Evolutionary conservation across 2,113 vertebrate species (phyloP).

Genomic region (Macrotis lagotis): DNA sequence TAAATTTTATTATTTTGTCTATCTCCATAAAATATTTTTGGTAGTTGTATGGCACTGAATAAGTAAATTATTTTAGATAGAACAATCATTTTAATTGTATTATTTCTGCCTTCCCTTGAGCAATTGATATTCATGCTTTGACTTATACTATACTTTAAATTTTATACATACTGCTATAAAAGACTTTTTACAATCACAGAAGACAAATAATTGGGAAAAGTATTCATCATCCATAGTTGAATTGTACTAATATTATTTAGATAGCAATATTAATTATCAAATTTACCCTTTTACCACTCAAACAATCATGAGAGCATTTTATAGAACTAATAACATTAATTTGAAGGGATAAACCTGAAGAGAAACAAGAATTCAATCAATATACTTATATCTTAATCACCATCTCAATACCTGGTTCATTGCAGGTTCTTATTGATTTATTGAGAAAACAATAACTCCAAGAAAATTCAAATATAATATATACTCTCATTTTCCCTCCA

Average conservation of each 20-base stretch:
- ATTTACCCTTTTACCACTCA: not conserved
- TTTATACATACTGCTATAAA: not conserved
- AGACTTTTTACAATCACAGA: not conserved
- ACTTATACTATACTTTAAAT: not conserved
- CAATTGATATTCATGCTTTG: too few species aligned
- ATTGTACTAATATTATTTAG: not conserved
- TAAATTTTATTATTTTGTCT: too few species aligned
- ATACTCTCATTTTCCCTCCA: not conserved
- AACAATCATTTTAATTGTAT: too few species aligned
- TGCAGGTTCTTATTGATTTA: not conserved
- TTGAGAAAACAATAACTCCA: not conserved
- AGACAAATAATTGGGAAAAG: not conserved
- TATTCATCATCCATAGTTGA: not conserved
- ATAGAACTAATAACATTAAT: not conserved
- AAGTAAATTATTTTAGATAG: too few species aligned
- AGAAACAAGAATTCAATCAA: not conserved
- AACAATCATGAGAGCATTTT: not conserved
- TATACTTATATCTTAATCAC: not conserved
- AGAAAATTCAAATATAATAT: not conserved
- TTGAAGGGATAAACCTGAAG: not conserved
- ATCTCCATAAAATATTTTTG: too few species aligned
- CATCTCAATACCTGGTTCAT: not conserved
- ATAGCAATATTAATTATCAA: not conserved
- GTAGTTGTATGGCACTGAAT: too few species aligned
- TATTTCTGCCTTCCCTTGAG: not conserved